These are phyloP conservation scores for Sebastes reedi DNA, from an alignment of 2,797 vertebrate genomes.

Conservation along the genomic window DNA sequence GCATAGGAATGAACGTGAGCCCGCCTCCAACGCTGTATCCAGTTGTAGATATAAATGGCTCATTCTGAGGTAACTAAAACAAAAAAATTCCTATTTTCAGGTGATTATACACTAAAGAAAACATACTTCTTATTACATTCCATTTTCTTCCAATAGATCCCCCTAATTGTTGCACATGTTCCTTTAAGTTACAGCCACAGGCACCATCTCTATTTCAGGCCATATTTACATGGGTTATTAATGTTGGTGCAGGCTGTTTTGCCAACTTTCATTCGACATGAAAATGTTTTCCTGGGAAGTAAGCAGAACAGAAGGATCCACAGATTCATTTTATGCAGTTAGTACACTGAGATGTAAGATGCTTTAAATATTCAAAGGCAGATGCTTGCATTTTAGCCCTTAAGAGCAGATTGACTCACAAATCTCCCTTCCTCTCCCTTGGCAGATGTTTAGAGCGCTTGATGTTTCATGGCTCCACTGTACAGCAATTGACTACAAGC, in stretches of 20 bases:
- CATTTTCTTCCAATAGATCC: not conserved
- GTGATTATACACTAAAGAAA: not conserved
- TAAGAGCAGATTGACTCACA: conserved; percentile 67
- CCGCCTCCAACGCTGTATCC: too few relatives aligned
- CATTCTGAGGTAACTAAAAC: not conserved
- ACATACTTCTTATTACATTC: not conserved
- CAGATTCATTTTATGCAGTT: conserved; percentile 38
- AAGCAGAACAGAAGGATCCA: conserved; percentile 18
- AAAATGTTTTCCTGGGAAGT: conserved; percentile 12
- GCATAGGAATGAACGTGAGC: too few relatives aligned
- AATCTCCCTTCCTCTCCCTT: conserved; percentile 54
- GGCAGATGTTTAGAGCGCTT: conserved; percentile 67
- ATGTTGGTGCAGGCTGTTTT: not conserved
- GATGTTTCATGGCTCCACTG: conserved; percentile 52
- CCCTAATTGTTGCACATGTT: not conserved
- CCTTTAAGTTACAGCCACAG: not conserved
- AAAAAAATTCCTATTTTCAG: not conserved
- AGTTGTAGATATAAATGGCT: not conserved
- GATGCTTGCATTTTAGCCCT: conserved; percentile 64
- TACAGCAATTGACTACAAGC: conserved; percentile 32
- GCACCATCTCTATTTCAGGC: not conserved
- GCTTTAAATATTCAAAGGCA: conserved; percentile 67
- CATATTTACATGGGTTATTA: not conserved
- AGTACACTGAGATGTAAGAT: conserved; percentile 42
- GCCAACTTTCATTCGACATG: conserved; percentile 13